Evolutionary conservation across 2,113 vertebrate genomes (phyloP).

Genomic region (Lethenteron camtschaticum): DNA sequence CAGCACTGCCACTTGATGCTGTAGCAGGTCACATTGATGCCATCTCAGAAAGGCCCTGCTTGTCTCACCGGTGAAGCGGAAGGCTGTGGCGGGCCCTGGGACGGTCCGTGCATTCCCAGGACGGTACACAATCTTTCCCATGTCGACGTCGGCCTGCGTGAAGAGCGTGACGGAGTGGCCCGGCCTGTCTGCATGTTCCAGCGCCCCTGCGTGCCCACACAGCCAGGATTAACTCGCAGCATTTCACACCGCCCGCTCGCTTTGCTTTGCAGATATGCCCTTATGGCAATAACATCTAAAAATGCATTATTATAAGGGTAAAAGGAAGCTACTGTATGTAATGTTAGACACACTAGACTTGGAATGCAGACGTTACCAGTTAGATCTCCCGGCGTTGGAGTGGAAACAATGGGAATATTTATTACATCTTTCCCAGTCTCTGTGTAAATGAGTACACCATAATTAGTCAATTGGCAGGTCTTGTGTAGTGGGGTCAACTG

Average conservation of each 20-base stretch:
- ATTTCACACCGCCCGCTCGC: no score
- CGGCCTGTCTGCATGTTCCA: slow-evolving; percentile 49
- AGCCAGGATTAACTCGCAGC: no score
- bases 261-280: no score
- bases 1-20: no score
- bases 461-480: neutral
- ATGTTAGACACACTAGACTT: no score
- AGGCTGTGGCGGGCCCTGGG: slow-evolving; percentile 56
- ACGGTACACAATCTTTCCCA: slow-evolving; percentile 46
- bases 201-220: slow-evolving; percentile 23
- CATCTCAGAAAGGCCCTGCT: neutral
- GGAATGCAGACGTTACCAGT: no score
- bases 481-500: no score
- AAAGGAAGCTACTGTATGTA: no score
- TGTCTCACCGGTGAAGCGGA: slow-evolving; percentile 58
- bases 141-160: slow-evolving; percentile 56
- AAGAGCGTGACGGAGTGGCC: slow-evolving; percentile 29
- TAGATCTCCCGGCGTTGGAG: no score
- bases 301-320: neutral
- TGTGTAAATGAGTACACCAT: neutral
- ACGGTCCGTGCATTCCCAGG: slow-evolving; percentile 46
- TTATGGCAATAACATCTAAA: neutral
- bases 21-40: neutral
- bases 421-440: no score
- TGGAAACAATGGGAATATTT: no score